Conservation (phyloP, 2,113 vertebrate genomes). For the Neodontobutis hainanensis region DNA sequence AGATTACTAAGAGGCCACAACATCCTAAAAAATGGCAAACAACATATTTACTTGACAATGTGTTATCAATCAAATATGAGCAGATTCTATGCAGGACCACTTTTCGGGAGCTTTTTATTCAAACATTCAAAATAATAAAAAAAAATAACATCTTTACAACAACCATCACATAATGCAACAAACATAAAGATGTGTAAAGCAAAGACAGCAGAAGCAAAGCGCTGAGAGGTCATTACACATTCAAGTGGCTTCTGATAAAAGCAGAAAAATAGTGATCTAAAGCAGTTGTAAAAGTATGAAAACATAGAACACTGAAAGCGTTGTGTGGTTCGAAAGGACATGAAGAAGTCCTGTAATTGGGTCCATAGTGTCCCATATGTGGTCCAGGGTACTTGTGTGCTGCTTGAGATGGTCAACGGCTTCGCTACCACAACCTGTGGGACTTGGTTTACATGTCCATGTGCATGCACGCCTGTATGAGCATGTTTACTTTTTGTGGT, state of each 20-base stretch:
- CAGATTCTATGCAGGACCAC: slow-evolving; percentile 16
- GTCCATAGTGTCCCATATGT: slow-evolving; percentile 58
- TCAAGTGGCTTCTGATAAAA: slow-evolving; percentile 32
- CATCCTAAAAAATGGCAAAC: no score
- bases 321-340: slow-evolving; percentile 17
- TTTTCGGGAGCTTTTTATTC: slow-evolving; percentile 73
- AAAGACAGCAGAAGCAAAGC: slow-evolving; percentile 49
- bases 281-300: slow-evolving; percentile 39
- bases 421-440: slow-evolving; percentile 30
- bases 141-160: slow-evolving; percentile 54
- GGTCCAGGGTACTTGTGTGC: slow-evolving; percentile 24
- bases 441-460: slow-evolving; percentile 59
- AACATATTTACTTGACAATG: no score
- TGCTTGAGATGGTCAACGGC: slow-evolving; percentile 15
- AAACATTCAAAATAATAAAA: slow-evolving; percentile 69
- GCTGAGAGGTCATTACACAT: slow-evolving; percentile 48
- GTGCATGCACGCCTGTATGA: slow-evolving; percentile 22
- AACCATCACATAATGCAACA: slow-evolving; percentile 53
- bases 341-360: slow-evolving; percentile 24
- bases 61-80: not conserved
- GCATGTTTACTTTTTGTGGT: slow-evolving; percentile 75
- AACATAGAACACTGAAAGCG: slow-evolving; percentile 19
- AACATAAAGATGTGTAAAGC: slow-evolving; percentile 38
- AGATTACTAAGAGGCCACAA: no score
- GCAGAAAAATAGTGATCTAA: slow-evolving; percentile 21